Base-by-base conservation (phyloP, 1,140 invertebrate species). In the Aphaenogaster rudis region DNA sequence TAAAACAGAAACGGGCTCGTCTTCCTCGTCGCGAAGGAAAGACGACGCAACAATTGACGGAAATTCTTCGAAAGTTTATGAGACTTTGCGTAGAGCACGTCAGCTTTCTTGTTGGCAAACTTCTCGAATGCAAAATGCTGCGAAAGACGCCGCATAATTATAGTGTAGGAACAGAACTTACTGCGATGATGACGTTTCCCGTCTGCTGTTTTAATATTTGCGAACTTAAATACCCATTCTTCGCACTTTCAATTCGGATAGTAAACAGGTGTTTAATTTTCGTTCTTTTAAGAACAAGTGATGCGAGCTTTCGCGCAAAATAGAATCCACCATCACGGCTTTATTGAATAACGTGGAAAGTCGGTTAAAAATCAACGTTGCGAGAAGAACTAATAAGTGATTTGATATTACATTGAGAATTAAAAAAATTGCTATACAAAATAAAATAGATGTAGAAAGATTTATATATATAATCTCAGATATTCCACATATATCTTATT, bases 41-140 rank as follows among this genome's bases (percentile, higher is more conserved):
- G 13, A 52, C 21, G 39, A 21, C 21, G 72, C 50, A 54, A 69
- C 61, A 45, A 54, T 66, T 33, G 45, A 45, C 33, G 63, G 39
- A 50, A 69, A 77, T 77, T 57, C 63, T 79, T 21, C 28, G 48
- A 33, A 52, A 69, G 64, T 74, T 88, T 85, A 76, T 67, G 54
- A 77, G 57, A 85, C 52, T 81, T 86, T 52, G 54, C 48, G 66
- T 67, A 48, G 15, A 71, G 42, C 57, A 63, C n/a, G 39, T 64
- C 78, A 52, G 61, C n/a, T 45, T 67, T 61, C 13, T n/a, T 21
- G 39, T 59, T 74, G 39, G 54, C 54, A 15, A 84, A 84, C 42
- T 84, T 74, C 42, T 48, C 42, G 64, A 39, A 82, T 74, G 3
- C 48, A 13, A 81, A 69, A 81, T 71, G 7, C 17, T 59, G 42